Base-by-base conservation (phyloP, 2,797 vertebrate species). In the Sebastes diaconus region DNA sequence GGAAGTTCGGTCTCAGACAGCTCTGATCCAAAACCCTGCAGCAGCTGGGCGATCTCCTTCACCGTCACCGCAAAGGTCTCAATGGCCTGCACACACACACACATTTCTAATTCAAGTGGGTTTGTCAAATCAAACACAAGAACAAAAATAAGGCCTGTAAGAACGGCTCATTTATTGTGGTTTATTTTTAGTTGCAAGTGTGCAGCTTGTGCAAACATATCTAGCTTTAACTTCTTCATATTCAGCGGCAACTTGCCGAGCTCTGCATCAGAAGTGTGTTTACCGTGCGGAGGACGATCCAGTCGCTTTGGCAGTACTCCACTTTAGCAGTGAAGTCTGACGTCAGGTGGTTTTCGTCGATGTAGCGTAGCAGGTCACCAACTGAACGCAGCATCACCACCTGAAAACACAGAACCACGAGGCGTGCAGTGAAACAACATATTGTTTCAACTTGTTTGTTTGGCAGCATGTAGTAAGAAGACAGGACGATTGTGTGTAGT, bases 311-410 rank as follows among this genome's bases (percentile, higher is more conserved):
- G 89, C 97, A 97, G 80, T 97, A 98, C 86, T 99, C 96, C 91
- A 98, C 95, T 70, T 97, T 97, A 36, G 97, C 97, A 24, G 97
- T 96, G 22, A 98, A 98, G 90, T 99, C 98, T 0, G 97, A 96
- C 10, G 97, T 97, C 80, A 99, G 86, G 58, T 99, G 98, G 91
- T 97, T 97, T 86, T 98, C 98, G 70, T 99, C 97, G 34, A 99
- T 98, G 92, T 99, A 99, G 1, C 95, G 96, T 92, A 99, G 95
- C 84, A 99, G 95, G 87, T 99, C 98, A 0, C 97, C 97, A 30
- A 99, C 97, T 0, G 98, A 99, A 75, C 97, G 98, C 92, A 99
- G 95, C 97, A 99, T 98, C 87, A 99, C 97, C 93, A 99, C 97
- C 98, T 99, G 84, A 18, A 77, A 32, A 58, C 9, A 83, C 12